These are phyloP conservation scores for Brachyptera risi DNA, from an alignment of 2,888 invertebrate species.

Conservation along the genomic window DNA sequence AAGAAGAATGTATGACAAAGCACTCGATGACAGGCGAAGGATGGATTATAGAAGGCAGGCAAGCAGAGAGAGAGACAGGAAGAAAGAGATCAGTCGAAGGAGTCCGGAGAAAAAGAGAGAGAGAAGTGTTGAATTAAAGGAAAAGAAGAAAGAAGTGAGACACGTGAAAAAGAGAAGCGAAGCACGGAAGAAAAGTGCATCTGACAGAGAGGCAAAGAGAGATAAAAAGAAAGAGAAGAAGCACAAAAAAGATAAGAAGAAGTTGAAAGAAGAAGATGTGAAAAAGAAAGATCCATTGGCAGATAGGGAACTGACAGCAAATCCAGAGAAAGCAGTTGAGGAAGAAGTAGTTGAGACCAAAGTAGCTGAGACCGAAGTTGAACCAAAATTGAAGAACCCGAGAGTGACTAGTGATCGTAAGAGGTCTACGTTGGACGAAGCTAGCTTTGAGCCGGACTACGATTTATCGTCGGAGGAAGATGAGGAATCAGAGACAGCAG, in stretches of 20 bases:
- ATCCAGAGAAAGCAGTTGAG: constrained; percentile 29
- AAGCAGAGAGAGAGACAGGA: constrained; percentile 43
- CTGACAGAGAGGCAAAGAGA: constrained; percentile 26
- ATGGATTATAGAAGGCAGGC: constrained; percentile 37
- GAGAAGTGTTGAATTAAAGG: constrained; percentile 40
- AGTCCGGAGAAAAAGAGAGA: constrained; percentile 39
- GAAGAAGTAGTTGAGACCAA: constrained; percentile 23
- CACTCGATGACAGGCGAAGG: constrained; percentile 31
- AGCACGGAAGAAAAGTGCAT: constrained; percentile 22
- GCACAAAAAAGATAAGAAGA: constrained; percentile 29
- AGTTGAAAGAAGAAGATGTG: constrained; percentile 34
- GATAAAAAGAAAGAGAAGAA: constrained; percentile 31
- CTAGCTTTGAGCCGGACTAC: constrained; percentile 71
- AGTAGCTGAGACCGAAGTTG: constrained; percentile 42
- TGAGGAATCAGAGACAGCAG: constrained; percentile 52
- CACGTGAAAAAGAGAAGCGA: constrained; percentile 32
- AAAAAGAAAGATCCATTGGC: constrained; percentile 42
- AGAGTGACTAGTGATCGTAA: constrained; percentile 51
- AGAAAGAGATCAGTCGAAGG: constrained; percentile 40
- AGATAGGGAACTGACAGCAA: constrained; percentile 39
- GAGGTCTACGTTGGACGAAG: constrained; percentile 66
- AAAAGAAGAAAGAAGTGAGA: constrained; percentile 37
- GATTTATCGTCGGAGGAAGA: constrained; percentile 61
- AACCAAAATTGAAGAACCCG: constrained; percentile 27
- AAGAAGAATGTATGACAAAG: too few species aligned